Conservation (phyloP, 2,113 vertebrate genomes). For the Formicarius rufipectus region DNA sequence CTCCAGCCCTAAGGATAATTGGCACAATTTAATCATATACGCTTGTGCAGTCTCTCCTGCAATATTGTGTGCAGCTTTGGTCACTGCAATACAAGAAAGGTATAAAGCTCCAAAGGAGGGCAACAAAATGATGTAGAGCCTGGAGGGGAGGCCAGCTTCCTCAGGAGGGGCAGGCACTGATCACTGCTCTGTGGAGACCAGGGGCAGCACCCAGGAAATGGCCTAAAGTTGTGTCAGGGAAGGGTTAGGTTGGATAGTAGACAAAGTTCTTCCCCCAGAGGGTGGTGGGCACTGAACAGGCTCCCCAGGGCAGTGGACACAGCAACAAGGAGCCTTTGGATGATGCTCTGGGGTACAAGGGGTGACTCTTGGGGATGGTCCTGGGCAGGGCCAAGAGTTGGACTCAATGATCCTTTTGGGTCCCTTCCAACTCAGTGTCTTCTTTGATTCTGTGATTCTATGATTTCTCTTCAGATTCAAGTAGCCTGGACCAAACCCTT, state of each 20-base stretch:
- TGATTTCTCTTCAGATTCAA: neutral
- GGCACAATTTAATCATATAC: neutral
- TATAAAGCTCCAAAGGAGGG: neutral
- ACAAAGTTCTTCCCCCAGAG: neutral
- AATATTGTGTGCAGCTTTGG: neutral
- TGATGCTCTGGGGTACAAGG: neutral
- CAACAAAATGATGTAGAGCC: neutral
- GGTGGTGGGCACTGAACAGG: neutral
- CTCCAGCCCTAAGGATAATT: neutral
- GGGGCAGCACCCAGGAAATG: neutral
- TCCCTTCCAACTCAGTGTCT: neutral
- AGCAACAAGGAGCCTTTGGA: neutral
- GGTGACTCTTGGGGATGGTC: neutral
- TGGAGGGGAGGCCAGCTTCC: neutral
- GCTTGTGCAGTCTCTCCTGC: neutral
- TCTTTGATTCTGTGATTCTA: neutral
- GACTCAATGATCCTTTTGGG: neutral
- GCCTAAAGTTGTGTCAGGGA: neutral
- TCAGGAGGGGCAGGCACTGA: neutral
- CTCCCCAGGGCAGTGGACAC: neutral
- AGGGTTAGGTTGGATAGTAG: neutral
- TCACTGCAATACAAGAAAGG: neutral
- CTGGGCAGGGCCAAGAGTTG: neutral
- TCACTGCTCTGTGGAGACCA: neutral
- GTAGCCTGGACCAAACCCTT: neutral